Evolutionary conservation across 2,797 vertebrate species (phyloP), one percentile per base, ranked within the genome.

Genomic region (Sebastes matsubarae): DNA sequence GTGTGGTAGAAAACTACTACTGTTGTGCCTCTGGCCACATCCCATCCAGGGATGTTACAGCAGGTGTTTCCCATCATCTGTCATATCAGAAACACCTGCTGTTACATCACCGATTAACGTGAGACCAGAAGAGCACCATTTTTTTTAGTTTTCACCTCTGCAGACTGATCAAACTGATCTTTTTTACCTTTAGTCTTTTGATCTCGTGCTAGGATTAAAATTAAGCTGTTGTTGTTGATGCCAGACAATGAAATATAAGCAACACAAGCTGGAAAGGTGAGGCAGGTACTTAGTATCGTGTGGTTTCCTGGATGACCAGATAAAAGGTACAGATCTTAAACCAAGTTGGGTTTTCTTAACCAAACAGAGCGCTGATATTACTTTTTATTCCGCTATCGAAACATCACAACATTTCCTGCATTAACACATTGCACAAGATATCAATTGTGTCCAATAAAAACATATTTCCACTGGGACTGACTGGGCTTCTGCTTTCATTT

Each of bases 1-100:
- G 18, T 58, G 68, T 30, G 50, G 9, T 30, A 65, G 11, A 58
- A 54, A 68, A 59, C 14, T 22, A 57, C 71, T 75, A 55, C 70
- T 68, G 79, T 38, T 38, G 38, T 16, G 67, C 76, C 61, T 81
- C 60, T 80, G 75, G 82, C 64, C 20, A 60, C 11, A 22, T 34
- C 60, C 24, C 25, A 61, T 4, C 59, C 36, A 2, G 34, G 74
- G 75, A 83, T 52, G 72, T 82, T 52, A 76, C 54, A 30, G 68
- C 87, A 85, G 68, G 74, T 88, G 85, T 82, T 84, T 80, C 71
- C 20, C 34, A 84, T 79, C 77, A 60, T 27, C 30, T 64, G 61
- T 72, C 46, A 52, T 34, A 87, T 81, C 22, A 25, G 74, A 76
- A 75, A 65, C 80, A 82, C 75, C 70, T 61, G 66, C 36, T 50